Base-by-base conservation (phyloP, 2,888 invertebrate species). In the Isoperla grammatica region DNA sequence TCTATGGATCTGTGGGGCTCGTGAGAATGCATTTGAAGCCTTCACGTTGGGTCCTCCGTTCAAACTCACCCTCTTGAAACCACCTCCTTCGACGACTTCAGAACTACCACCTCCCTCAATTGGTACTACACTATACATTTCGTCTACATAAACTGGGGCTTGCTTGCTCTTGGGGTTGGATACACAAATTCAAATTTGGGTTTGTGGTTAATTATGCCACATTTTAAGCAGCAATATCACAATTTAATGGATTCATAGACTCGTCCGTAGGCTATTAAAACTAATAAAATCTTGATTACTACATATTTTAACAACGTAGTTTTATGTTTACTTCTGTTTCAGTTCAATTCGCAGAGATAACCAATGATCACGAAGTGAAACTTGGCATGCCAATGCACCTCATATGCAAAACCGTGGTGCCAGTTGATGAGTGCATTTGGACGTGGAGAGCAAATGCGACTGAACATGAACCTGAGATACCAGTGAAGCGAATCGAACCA, bases 1-100 rank as follows among this genome's bases (percentile, higher is more conserved):
- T 63, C 71, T 72, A 59, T 74, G 74, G 74, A 71, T 69, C 45
- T 74, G 74, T 62, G 73, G 73, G 11, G 74, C 71, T n/a, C 67
- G 73, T 63, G 66, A 63, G 57, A 68, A 69, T 39, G 62, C 64
- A 29, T 69, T 67, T 55, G 70, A 69, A 60, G 65, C 68, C 60
- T 73, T 73, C 67, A 71, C 70, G 46, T 71, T 71, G 60, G 72
- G 72, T 22, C 65, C 68, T 55, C 72, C 73, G 1, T 72, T 72
- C 8, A 72, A 70, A 62, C 68, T 73, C 57, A 71, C 67, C 64
- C 72, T 73, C 60, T 17, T 20, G 22, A 4, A 17, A 20, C 8
- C 46, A 22, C 9, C 46, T 6, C 29, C 12, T 15, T 8, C 49
- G 49, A 29, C 49, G 29, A 12, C 49, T 2, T 4, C 2, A 15